Conservation (phyloP, 2,888 invertebrate genomes). For the Frankliniella intonsa region DNA sequence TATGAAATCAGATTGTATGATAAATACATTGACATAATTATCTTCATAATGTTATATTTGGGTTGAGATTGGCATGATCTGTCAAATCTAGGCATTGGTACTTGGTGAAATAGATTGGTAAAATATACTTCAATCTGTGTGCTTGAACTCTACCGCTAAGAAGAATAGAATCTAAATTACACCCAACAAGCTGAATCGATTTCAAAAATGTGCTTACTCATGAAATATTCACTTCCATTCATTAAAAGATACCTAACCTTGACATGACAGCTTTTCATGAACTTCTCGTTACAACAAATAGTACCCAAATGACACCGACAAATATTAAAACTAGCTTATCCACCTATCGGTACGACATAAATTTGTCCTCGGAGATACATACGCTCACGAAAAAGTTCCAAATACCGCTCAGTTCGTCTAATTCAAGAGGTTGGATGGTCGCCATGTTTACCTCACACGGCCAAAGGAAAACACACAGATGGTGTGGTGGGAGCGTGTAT, state of each 20-base stretch:
- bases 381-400: conserved; percentile 20
- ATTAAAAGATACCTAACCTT: neutral
- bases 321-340: too few species aligned
- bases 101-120: too few species aligned
- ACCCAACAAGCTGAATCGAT: neutral
- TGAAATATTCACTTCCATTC: neutral
- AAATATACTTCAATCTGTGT: too few species aligned
- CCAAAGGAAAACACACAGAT: neutral
- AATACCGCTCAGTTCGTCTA: conserved; percentile 2
- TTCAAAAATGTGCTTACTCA: neutral
- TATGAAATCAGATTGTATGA: too few species aligned
- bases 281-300: too few species aligned
- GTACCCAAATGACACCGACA: too few species aligned
- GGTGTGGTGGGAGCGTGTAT: too few species aligned
- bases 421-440: neutral
- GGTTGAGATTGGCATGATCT: too few species aligned
- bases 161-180: neutral
- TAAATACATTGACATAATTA: too few species aligned
- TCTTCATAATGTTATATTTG: too few species aligned
- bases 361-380: neutral
- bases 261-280: neutral
- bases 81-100: too few species aligned
- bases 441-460: conserved; percentile 7
- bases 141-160: too few species aligned
- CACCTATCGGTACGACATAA: neutral